Evolutionary conservation across 2,113 vertebrate genomes (phyloP), one percentile per base, ranked within the genome.

Genomic region (Takifugu bimaculatus): DNA sequence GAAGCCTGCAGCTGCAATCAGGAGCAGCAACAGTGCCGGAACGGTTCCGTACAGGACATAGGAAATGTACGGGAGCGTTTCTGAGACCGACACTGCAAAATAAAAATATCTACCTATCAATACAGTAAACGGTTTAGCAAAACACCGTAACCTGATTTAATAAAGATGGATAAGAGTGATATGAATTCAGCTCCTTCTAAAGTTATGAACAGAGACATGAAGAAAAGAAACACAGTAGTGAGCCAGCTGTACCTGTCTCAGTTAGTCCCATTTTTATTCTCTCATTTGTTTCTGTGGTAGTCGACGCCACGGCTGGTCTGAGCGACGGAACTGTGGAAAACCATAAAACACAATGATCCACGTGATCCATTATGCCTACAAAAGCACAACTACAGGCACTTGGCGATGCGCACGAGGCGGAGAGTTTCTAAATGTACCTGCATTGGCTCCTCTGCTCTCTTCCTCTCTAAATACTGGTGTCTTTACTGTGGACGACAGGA

Each of bases 11-110:
- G 83, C 15, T 63, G 87, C 77, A 71, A 92, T 0, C 55, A 96
- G 79, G 49, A 98, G 80, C 15, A 97, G 82, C 71, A 97, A 83
- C 39, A 95, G 68, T 29, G 90, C 84, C 15, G 92, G 90, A 29
- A 95, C 63, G 26, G 89, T 89, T 44, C 91, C 91, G 53, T 94
- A 88, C 2, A 98, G 87, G 83, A 96, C 85, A 85, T 94, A 94
- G 74, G 87, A 84, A 60, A 95, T 72, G 59, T 89, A 85, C 66
- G 88, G 74, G 13, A 32, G 45, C 59, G 86, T 73, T 61, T 90
- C 93, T 82, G 88, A 82, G 65, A 89, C 52, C 63, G 83, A 89
- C 2, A 91, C 87, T 88, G 69, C 50, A 57, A 68, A 79, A 14
- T 2, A 57, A 62, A 58, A 25, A 10, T 39, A 58, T 39, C 5